A percentile compares a stretch with the other conserved stretches of the same genome.
phyloP scores from a whole-genome alignment of 2,113 vertebrate genomes.

The Laticauda colubrina region DNA sequence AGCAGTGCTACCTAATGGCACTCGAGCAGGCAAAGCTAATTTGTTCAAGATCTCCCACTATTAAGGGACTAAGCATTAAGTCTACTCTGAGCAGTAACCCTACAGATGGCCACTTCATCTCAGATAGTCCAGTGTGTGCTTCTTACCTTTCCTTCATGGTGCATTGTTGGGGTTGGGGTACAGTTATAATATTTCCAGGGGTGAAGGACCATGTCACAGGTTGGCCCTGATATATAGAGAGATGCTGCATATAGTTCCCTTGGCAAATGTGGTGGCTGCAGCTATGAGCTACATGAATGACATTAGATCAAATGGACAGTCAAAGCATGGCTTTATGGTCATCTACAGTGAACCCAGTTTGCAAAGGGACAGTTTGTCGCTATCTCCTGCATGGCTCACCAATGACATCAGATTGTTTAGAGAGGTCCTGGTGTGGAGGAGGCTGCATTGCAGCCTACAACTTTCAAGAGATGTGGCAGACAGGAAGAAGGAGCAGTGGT shows the following conservation, averaged over 20 bases:
- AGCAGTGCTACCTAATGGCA: background rate
- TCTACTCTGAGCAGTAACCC: background rate
- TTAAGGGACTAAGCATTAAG: background rate
- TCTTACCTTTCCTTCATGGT: background rate
- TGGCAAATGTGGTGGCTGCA: background rate
- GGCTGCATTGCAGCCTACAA: background rate
- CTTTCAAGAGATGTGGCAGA: background rate
- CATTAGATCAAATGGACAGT: background rate
- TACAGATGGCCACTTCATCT: background rate
- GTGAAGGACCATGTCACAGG: background rate
- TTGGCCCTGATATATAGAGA: background rate
- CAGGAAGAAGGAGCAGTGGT: background rate
- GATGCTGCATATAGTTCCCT: background rate
- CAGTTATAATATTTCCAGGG: background rate
- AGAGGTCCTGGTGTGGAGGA: background rate
- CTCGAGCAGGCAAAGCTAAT: background rate
- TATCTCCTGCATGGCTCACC: background rate
- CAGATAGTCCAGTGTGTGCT: background rate
- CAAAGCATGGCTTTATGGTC: background rate
- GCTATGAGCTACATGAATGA: background rate
- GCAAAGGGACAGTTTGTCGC: background rate
- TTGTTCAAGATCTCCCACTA: background rate
- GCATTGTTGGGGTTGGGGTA: background rate
- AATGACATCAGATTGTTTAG: background rate
- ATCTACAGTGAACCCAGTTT: background rate